Evolutionary conservation across 2,888 invertebrate genomes (phyloP).

Genomic region (Rhynchonema sp.): DNA sequence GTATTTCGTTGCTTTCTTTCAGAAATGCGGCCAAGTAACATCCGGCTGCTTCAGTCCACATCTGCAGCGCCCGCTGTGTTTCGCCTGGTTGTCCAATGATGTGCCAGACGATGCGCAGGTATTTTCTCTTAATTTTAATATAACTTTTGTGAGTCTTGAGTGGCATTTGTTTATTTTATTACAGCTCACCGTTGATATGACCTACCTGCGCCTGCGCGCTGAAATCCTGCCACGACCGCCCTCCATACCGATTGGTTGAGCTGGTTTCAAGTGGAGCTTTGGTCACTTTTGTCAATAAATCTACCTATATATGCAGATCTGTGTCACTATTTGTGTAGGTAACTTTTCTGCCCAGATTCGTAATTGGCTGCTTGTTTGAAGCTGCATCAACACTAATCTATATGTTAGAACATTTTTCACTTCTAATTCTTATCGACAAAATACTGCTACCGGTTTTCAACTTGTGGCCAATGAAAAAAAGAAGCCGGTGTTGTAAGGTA

Average conservation of each 20-base stretch:
- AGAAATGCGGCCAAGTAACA: slow-evolving; percentile 34
- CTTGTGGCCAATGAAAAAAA: too few species aligned
- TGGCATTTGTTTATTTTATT: slow-evolving; percentile 1
- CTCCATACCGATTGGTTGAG: not conserved
- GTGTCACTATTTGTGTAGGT: too few species aligned
- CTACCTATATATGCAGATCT: too few species aligned
- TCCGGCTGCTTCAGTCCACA: slow-evolving; percentile 31
- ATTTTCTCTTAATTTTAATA: not conserved
- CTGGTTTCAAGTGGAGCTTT: too few species aligned
- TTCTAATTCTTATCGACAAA: too few species aligned
- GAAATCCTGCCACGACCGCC: not conserved
- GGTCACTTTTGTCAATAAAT: too few species aligned
- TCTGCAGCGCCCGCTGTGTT: slow-evolving; percentile 28
- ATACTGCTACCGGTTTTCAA: too few species aligned
- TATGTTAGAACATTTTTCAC: too few species aligned
- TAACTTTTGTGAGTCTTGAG: not conserved
- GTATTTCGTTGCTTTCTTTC: slow-evolving; percentile 8
- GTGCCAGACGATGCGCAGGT: slow-evolving; percentile 6
- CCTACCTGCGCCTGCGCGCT: not conserved
- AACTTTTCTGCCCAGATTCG: too few species aligned
- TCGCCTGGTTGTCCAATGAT: slow-evolving; percentile 30
- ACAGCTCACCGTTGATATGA: slow-evolving; percentile 17
- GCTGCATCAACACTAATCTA: too few species aligned
- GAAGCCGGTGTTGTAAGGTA: too few species aligned
- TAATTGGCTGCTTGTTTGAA: too few species aligned